phyloP scores from a whole-genome alignment of 2,113 vertebrate species.

The Sebastes fasciatus region DNA sequence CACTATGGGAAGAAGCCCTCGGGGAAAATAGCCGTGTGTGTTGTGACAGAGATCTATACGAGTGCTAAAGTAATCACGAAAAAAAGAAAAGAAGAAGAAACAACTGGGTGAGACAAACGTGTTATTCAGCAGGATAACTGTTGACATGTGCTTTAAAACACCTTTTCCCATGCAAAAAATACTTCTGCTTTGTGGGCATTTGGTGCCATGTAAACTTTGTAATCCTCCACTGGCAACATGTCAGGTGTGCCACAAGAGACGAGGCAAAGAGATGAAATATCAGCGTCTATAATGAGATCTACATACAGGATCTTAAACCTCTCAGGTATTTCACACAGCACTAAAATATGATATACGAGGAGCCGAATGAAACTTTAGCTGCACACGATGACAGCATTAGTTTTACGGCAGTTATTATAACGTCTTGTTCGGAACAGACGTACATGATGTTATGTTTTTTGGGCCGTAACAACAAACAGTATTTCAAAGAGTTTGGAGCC shows the following conservation, averaged over 20 bases:
- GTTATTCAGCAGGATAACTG: constrained; percentile 40
- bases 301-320: constrained; percentile 31
- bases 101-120: constrained; percentile 55
- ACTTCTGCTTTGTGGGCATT: not conserved
- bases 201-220: not conserved
- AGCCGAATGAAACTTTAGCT: constrained; percentile 22
- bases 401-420: constrained; percentile 51
- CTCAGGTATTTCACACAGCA: constrained; percentile 46
- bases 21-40: constrained; percentile 36
- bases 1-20: constrained; percentile 62
- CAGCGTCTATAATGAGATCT: constrained; percentile 26
- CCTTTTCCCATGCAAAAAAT: not conserved
- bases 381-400: constrained; percentile 54
- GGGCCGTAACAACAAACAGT: constrained; percentile 21
- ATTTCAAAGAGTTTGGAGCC: constrained; percentile 29
- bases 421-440: constrained; percentile 39
- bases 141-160: constrained; percentile 12
- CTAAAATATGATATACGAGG: constrained; percentile 39
- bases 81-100: constrained; percentile 19
- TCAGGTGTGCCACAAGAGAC: constrained; percentile 15
- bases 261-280: constrained; percentile 25
- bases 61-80: constrained; percentile 36
- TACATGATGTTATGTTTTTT: constrained; percentile 32
- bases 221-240: constrained; percentile 1
- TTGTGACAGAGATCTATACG: constrained; percentile 62